Evolutionary conservation across 2,888 invertebrate genomes (phyloP).

Genomic region (Aporophyla lueneburgensis): DNA sequence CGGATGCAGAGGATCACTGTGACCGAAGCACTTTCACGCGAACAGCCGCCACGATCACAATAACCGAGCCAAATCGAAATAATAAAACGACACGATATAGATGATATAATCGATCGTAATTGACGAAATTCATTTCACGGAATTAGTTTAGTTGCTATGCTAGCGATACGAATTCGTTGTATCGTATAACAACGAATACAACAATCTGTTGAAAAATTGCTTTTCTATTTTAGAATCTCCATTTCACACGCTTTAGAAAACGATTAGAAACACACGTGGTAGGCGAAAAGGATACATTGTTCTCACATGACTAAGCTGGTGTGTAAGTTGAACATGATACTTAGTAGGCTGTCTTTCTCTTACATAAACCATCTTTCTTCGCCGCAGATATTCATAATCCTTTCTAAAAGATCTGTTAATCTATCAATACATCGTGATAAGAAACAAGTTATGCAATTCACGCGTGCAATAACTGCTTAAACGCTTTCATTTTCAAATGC

Average conservation of each 20-base stretch:
- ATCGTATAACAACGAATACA: conserved; percentile 30
- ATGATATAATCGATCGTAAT: conserved; percentile 79
- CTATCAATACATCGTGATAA: conserved; percentile 69
- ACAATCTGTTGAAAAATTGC: conserved; percentile 30
- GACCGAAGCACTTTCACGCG: conserved; percentile 84
- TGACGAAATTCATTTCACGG: conserved; percentile 71
- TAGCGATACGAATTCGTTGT: conserved; percentile 42
- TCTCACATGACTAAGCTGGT: conserved; percentile 27
- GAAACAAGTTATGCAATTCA: conserved; percentile 72
- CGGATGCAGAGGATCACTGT: conserved; percentile 81
- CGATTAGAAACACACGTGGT: conserved; percentile 29
- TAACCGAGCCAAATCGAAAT: conserved; percentile 78
- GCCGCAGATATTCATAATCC: conserved; percentile 55
- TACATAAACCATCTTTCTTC: conserved; percentile 42
- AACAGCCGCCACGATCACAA: conserved; percentile 69
- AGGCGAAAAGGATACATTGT: conserved; percentile 34
- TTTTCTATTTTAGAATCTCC: conserved; percentile 39
- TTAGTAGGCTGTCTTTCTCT: conserved; percentile 34
- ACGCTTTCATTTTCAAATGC: conserved; percentile 82
- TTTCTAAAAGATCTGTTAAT: conserved; percentile 70
- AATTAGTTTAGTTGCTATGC: conserved; percentile 66
- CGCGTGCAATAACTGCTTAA: conserved; percentile 71
- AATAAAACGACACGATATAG: conserved; percentile 75
- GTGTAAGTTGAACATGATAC: conserved; percentile 11
- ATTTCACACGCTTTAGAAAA: conserved; percentile 37